Evolutionary conservation across 2,888 invertebrate genomes (phyloP), one percentile per base, ranked within the genome.

Genomic region (Chrysina gloriosa): DNA sequence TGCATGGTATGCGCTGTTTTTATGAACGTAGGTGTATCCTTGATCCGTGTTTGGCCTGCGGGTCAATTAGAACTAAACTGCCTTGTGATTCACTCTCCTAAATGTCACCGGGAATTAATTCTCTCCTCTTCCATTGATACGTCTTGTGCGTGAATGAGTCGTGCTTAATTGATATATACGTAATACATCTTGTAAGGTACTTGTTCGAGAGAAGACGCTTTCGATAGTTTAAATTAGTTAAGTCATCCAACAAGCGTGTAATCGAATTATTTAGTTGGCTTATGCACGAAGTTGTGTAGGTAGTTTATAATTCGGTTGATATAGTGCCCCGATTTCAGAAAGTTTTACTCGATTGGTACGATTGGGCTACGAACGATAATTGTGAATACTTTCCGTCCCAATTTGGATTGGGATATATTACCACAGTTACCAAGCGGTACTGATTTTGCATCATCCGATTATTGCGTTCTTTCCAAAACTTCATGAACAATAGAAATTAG

Each of bases 21-120:
- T 36, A 72, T 76, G 76, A 76, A 78, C 74, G 81, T 81, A 82
- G 81, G 81, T 81, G 81, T 79, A 75, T 69, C 75, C 75, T 77
- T 78, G 78, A 78, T 75, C 78, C 78, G 77, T 80, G 81, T 81
- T 75, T 83, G 82, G 80, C 82, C 82, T 83, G 80, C 82, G 81
- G 83, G 82, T 82, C 82, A 83, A 82, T 83, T 82, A 82, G 79
- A 80, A 80, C 58, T 58, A 39, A 80, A 81, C 79, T 65, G 48
- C 58, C 68, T 56, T 42, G 58, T 68, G 68, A 68, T 65, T 68
- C 68, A 68, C 31, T 39, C n/a, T n/a, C 58, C 36, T 39, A 58
- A 58, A 58, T 58, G 58, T 58, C 58, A 58, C 58, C 39, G 39
- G 11, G 58, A 58, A 39, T 39, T 39, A 25, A 39, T 39, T 14